Conservation (phyloP, 1,140 invertebrate species). For the Calephelis virginiensis region DNA sequence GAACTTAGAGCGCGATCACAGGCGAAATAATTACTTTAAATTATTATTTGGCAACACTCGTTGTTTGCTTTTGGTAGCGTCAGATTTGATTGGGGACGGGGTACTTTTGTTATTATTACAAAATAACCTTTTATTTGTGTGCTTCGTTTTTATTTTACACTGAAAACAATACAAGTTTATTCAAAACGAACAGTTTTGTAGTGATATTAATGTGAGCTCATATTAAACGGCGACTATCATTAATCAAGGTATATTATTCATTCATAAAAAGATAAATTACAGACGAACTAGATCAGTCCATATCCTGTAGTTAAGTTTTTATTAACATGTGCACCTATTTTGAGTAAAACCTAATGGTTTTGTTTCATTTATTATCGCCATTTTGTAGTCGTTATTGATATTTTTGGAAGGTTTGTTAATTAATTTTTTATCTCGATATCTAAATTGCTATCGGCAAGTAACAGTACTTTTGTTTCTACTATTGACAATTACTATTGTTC, state of each 20-base stretch:
- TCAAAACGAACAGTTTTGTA: conserved; percentile 25
- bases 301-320: conserved; percentile 47
- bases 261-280: conserved; percentile 45
- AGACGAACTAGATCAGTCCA: conserved; percentile 43
- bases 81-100: conserved; percentile 34
- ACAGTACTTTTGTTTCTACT: conserved; percentile 15
- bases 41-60: conserved; percentile 13
- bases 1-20: no score
- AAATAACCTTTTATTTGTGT: conserved; percentile 59
- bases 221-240: conserved; percentile 26
- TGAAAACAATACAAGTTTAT: conserved; percentile 43
- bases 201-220: conserved; percentile 27
- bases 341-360: conserved; percentile 50
- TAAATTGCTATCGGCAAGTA: neutral
- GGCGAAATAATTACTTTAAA: no score
- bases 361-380: conserved; percentile 50
- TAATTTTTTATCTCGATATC: neutral
- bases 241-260: conserved; percentile 40
- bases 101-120: conserved; percentile 57
- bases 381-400: conserved; percentile 38
- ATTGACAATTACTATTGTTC: conserved; percentile 15
- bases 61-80: conserved; percentile 30
- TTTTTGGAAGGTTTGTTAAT: neutral
- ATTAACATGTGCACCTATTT: conserved; percentile 64
- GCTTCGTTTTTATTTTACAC: conserved; percentile 51